Evolutionary conservation across 2,797 vertebrate species (phyloP).

Genomic region (Artibeus lituratus): DNA sequence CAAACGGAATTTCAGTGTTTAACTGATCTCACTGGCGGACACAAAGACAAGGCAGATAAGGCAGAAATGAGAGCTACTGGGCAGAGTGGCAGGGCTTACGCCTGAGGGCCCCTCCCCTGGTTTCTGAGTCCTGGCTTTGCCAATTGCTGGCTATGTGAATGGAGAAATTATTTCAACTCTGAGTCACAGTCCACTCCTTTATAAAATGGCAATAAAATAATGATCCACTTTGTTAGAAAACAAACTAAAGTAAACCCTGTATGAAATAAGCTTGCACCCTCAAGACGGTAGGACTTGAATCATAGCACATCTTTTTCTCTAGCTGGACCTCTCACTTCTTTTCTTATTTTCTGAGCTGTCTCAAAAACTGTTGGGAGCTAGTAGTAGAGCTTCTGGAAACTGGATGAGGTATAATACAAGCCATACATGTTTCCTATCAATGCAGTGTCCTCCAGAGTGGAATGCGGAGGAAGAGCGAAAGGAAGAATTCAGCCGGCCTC

Average conservation of each 20-base stretch:
- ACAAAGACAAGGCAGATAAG: background rate
- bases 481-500: background rate
- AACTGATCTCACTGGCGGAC: background rate
- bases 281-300: background rate
- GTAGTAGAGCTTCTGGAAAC: background rate
- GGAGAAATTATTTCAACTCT: background rate
- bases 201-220: background rate
- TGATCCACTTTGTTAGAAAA: background rate
- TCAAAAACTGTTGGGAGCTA: background rate
- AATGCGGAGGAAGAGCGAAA: background rate
- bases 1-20: background rate
- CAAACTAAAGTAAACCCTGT: background rate
- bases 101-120: background rate
- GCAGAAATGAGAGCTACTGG: accelerated
- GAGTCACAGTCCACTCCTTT: background rate
- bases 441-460: background rate
- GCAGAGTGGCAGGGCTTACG: background rate
- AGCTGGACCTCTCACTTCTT: background rate
- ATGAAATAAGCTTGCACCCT: background rate
- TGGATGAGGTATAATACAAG: background rate
- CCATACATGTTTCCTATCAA: background rate
- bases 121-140: background rate
- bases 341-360: background rate
- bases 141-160: background rate
- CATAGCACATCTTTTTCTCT: background rate